Evolutionary conservation across 2,797 vertebrate species (phyloP), one percentile per base, ranked within the genome.

Genomic region (Perdix hodgsoniae): DNA sequence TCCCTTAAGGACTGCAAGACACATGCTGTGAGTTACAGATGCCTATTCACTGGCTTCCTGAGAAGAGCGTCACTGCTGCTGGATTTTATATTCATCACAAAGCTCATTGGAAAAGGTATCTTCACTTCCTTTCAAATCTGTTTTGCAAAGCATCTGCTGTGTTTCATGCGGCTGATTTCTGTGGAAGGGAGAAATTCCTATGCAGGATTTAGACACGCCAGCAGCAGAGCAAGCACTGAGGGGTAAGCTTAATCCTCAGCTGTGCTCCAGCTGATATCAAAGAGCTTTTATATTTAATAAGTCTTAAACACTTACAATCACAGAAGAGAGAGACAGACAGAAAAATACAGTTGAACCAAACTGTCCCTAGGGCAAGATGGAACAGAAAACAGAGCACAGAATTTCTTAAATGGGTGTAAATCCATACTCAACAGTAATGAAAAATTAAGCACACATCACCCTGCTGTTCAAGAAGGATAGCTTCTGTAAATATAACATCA

Each of bases 201-300:
- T 26, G 23, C 6, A 84, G 93, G 93, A 93, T 95, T 95, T 96
- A 90, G 88, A 94, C 83, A 79, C 2, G 86, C 90, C 83, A 82
- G 90, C 88, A 94, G 90, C 57, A 95, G 94, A 90, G 87, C 89
- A 54, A 94, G 83, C 19, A 18, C 11, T 88, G 90, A 91, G 74
- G 80, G 72, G n/a, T 67, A 90, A 65, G 26, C 87, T 96, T 96
- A 96, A 95, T 91, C 92, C 89, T 95, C 92, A 96, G 92, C 93
- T 96, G 92, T 95, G 89, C 90, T 92, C 89, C 92, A 95, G 85
- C 89, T 95, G 93, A 95, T 96, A 92, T 95, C 85, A 94, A 88
- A 91, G 89, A 83, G 70, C 70, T 88, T 95, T 95, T 95, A 64
- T 88, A 90, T 92, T 94, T 91, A 93, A 94, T 93, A 90, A 93